Base-by-base conservation (phyloP, 2,888 invertebrate species). In the Melinaea menophilus region DNA sequence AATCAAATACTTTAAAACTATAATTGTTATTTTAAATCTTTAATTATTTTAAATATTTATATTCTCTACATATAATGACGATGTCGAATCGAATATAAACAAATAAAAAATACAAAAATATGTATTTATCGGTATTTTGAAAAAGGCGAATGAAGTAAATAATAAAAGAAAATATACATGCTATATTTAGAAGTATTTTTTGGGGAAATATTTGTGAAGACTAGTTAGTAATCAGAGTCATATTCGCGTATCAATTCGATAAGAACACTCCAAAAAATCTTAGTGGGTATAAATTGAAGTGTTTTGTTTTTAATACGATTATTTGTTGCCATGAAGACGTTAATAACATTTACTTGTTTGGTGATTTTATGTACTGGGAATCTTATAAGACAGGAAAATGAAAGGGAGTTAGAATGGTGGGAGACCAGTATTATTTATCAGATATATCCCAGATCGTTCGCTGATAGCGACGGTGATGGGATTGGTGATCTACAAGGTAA, bases 381-480 rank as follows among this genome's bases (percentile, higher is more conserved):
- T 65, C 57, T 70, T 56, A 69, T 80, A 31, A 66, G 74, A 46
- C 75, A 73, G 46, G 76, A 72, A 46, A 63, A 75, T 9, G 80
- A 80, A 56, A 73, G 65, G 1, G 78, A 81, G 1, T 71, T 78
- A 33, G 92, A 92, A 71, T 97, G 97, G 97, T 96, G 95, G 94
- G 92, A 95, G 73, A 92, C 92, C 9, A 92, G 94, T 3, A 92
- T 93, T 48, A 92, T 96, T 70, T 97, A 97, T 81, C 95, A 96
- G 81, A 93, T 96, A 59, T 95, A 95, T 78, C 94, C 95, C 0
- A 92, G 95, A 67, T 95, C 96, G 1, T 97, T 95, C 82, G 92
- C 92, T 76, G 97, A 97, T 78, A 93, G 94, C 64, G 81, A 95
- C 78, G 94, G 93, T 1, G 95, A 96, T 81, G 96, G 96, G 0